A percentile compares a stretch with the other conserved stretches of the same genome.
These are phyloP conservation scores for Mesitornis unicolor DNA, from an alignment of 2,113 vertebrate species.

Conservation along the genomic window DNA sequence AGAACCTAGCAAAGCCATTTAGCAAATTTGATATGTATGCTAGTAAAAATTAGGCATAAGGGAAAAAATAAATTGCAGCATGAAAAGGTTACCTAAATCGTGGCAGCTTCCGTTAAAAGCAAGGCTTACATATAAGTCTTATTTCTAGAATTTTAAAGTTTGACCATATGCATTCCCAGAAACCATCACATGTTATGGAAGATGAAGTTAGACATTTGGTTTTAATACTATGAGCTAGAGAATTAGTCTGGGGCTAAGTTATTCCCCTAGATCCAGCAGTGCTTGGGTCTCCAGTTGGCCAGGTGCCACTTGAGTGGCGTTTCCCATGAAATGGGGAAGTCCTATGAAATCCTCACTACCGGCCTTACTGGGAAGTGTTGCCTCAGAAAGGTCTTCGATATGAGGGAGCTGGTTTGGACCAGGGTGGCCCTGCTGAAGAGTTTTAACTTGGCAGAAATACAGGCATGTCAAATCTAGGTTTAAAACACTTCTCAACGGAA, in stretches of 20 bases:
- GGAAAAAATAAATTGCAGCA: background rate
- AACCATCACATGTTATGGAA: background rate
- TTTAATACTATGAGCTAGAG: background rate
- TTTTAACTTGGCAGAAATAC: background rate
- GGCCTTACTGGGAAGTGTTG: background rate
- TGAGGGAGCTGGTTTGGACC: background rate
- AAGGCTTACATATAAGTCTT: too few species aligned
- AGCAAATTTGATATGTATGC: background rate
- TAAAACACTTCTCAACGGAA: background rate
- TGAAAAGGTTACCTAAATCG: background rate
- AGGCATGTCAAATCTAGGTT: background rate
- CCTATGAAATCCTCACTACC: background rate
- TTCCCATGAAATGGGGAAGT: background rate
- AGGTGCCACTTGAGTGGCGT: rapidly evolving
- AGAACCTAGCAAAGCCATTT: background rate
- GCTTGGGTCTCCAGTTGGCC: background rate
- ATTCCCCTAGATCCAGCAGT: background rate
- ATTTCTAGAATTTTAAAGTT: too few species aligned
- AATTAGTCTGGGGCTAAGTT: background rate
- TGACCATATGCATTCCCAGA: background rate
- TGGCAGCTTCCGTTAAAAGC: background rate
- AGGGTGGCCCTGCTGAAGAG: background rate
- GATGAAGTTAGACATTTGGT: background rate
- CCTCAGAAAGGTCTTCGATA: background rate
- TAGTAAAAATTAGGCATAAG: background rate